phyloP scores from a whole-genome alignment of 2,113 vertebrate genomes.

The Echinops telfairi region DNA sequence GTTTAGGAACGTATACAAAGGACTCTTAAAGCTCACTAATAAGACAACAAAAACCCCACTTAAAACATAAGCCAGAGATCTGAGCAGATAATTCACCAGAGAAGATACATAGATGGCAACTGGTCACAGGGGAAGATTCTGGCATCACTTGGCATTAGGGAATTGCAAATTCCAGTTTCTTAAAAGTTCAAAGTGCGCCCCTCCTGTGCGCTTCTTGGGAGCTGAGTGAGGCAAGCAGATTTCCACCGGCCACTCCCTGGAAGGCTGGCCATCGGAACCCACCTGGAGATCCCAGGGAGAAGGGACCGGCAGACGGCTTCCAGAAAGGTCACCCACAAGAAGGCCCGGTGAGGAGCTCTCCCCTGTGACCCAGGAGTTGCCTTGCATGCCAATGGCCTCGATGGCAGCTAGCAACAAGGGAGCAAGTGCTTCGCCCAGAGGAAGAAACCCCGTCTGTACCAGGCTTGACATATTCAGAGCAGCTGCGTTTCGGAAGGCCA shows the following conservation, averaged over 20 bases:
- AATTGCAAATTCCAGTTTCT: background rate
- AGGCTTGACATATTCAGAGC: too few relatives aligned
- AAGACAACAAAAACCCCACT: slow-evolving; percentile 2
- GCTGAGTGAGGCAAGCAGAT: background rate
- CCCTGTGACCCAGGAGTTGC: background rate
- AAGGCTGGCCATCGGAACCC: background rate
- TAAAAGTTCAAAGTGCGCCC: background rate
- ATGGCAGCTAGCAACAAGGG: background rate
- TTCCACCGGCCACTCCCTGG: background rate
- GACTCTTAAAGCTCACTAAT: background rate
- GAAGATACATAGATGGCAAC: background rate
- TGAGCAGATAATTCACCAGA: background rate
- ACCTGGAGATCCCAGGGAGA: background rate
- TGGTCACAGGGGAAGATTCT: background rate
- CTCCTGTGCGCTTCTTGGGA: background rate
- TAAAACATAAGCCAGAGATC: background rate
- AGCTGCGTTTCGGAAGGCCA: too few relatives aligned
- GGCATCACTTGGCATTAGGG: background rate
- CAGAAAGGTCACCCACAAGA: background rate
- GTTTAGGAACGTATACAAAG: background rate
- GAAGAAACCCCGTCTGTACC: too few relatives aligned
- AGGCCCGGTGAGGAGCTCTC: background rate
- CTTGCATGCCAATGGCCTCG: background rate
- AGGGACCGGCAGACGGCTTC: background rate
- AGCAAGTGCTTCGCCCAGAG: too few relatives aligned